Conservation (phyloP, 2,888 invertebrate species). For the Eurytoma californica region DNA sequence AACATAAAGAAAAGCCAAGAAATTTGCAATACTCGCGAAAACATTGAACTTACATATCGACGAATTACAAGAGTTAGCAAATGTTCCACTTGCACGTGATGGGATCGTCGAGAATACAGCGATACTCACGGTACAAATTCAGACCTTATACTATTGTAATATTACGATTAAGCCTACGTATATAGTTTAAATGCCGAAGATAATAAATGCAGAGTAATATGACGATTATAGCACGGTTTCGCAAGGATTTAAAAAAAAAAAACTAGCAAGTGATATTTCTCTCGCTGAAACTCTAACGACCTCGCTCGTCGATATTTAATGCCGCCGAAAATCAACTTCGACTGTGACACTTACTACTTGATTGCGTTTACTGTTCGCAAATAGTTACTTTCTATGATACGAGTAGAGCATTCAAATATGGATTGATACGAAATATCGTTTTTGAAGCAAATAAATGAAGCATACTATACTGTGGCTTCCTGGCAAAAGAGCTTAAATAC, state of each 20-base stretch:
- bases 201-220: conserved; percentile 28
- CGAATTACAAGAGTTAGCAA: no score
- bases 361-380: no score
- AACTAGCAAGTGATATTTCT: conserved; percentile 5
- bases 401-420: no score
- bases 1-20: background rate
- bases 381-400: no score
- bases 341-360: no score
- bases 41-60: no score
- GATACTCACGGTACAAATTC: conserved; percentile 73
- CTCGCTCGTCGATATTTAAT: conserved; percentile 51
- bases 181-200: conserved; percentile 22
- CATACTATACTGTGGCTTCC: no score
- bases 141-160: conserved; percentile 65
- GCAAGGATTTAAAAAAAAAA: conserved; percentile 9
- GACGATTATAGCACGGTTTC: conserved; percentile 42
- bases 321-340: conserved; percentile 29
- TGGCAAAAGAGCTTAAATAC: no score
- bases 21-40: background rate
- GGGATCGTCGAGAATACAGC: conserved; percentile 60
- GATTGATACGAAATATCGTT: no score
- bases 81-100: conserved; percentile 47
- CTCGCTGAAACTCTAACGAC: conserved; percentile 55
- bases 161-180: conserved; percentile 47
- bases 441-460: no score